Base-by-base conservation (phyloP, 2,113 vertebrate genomes). In the Clarias gariepinus region DNA sequence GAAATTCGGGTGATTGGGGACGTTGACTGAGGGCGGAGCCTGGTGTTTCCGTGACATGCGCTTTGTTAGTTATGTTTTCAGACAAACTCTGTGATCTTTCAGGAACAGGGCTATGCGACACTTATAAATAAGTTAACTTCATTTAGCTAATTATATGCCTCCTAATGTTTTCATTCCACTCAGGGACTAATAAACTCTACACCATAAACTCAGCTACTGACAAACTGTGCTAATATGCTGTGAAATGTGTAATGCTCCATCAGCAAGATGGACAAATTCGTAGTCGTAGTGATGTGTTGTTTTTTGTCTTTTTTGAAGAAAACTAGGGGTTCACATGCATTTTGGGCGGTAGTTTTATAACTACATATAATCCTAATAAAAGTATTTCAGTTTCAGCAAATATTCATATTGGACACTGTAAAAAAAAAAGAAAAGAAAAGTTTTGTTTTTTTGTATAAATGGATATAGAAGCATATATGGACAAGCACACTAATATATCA, bases 401-500 rank as follows among this genome's bases (percentile, higher is more conserved):
- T 66, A 66, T n/a, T 28, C n/a, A 63, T 63, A 0, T 9, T 23
- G 23, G 21, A n/a, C 12, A 66, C 0, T 66, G n/a, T 28, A 66
- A 28, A 11, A 13, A 66, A 28, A 28, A 3, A 28, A n/a, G 64
- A 5, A 4, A 30, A 30, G 4, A 23, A 28, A 33, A 33, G 28
- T 16, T 0, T 8, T 69, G 28, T 69, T 16, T 33, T 33, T 47
- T 33, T 18, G 19, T 71, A 19, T 36, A 71, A 21, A 71, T 21
- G 2, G 68, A 36, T 33, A 19, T 18, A 36, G 4, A 18, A 36
- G 19, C 19, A 9, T 18, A 36, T 33, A 3, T 4, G 28, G 93
- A 93, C 92, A 89, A 85, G 63, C 76, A 87, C 86, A 82, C 89
- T 81, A 77, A 91, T 89, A 90, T 91, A 91, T 86, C 58, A 85